phyloP scores from a whole-genome alignment of 2,888 invertebrate genomes.

The Erebia aethiops region DNA sequence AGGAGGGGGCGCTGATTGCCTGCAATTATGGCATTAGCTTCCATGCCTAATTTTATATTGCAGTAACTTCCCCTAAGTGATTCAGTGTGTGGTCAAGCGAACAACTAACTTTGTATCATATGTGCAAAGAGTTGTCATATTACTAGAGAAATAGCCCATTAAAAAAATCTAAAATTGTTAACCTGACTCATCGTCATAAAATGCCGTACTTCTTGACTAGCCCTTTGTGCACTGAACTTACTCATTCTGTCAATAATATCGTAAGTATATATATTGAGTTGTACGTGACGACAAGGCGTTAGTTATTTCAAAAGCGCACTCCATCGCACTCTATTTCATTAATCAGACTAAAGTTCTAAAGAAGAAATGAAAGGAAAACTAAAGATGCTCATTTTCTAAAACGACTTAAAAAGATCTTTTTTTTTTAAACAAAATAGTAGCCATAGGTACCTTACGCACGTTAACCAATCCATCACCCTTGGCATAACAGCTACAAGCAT shows the following conservation, averaged over 20 bases:
- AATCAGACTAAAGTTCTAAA: too few relatives aligned
- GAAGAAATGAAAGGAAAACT: too few relatives aligned
- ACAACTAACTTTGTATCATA: slow-evolving; percentile 15
- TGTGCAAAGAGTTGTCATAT: not conserved
- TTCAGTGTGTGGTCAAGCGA: slow-evolving; percentile 54
- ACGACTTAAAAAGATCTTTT: not conserved
- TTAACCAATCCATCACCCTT: slow-evolving; percentile 74
- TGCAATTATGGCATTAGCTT: slow-evolving; percentile 80
- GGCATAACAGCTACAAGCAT: slow-evolving; percentile 78
- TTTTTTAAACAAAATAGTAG: not conserved
- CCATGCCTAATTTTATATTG: slow-evolving; percentile 74
- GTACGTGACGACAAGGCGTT: too few relatives aligned
- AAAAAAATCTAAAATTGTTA: too few relatives aligned
- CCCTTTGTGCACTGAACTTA: too few relatives aligned
- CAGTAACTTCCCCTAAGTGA: slow-evolving; percentile 49
- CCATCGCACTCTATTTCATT: too few relatives aligned
- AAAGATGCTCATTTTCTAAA: not conserved
- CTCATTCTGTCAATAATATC: too few relatives aligned
- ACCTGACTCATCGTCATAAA: too few relatives aligned
- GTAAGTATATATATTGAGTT: too few relatives aligned
- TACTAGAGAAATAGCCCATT: not conserved
- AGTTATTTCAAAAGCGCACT: too few relatives aligned
- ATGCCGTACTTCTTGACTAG: too few relatives aligned
- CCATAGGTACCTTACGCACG: slow-evolving; percentile 40
- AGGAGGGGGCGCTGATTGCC: slow-evolving; percentile 75